A percentile compares a stretch with the other conserved stretches of the same genome.
Conservation (phyloP, 2,113 vertebrate genomes). For the Hemicordylus capensis region DNA sequence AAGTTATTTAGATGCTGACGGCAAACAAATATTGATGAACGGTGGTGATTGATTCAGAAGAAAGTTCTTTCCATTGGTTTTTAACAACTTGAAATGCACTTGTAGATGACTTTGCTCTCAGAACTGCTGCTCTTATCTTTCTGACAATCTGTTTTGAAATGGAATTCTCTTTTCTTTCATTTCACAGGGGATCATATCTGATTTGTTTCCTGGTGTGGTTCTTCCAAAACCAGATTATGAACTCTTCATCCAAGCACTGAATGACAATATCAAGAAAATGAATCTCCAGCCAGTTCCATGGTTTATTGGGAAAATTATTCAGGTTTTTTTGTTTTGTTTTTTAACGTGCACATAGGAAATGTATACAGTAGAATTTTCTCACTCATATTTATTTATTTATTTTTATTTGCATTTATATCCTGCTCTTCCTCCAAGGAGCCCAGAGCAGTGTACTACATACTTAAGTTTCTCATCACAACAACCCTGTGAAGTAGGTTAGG, state of each 20-base stretch:
- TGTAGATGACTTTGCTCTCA: background rate
- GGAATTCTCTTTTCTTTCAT: conserved; percentile 21
- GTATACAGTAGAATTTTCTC: background rate
- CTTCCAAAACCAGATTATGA: conserved; percentile 91
- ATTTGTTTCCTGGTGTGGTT: conserved; percentile 90
- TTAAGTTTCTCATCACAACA: too few relatives aligned
- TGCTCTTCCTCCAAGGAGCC: too few relatives aligned
- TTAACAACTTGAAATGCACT: background rate
- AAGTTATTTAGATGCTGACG: background rate
- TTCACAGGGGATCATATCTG: conserved; percentile 91
- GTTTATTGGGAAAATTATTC: conserved; percentile 94
- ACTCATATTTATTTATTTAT: too few relatives aligned
- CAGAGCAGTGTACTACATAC: too few relatives aligned
- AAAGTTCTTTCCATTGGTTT: background rate
- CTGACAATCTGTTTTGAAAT: conserved; percentile 7
- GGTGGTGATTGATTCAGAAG: background rate
- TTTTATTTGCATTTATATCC: too few relatives aligned
- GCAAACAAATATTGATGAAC: background rate
- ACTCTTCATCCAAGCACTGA: conserved; percentile 82
- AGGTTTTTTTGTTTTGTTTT: conserved; percentile 75
- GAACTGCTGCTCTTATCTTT: background rate
- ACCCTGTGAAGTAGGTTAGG: too few relatives aligned
- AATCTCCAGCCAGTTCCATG: conserved; percentile 89
- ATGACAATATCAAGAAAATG: conserved; percentile 82
- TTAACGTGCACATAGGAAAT: background rate